A percentile compares a stretch with the other conserved stretches of the same genome.
Evolutionary conservation across 2,113 vertebrate species (phyloP).

Genomic region (Notothenia coriiceps): DNA sequence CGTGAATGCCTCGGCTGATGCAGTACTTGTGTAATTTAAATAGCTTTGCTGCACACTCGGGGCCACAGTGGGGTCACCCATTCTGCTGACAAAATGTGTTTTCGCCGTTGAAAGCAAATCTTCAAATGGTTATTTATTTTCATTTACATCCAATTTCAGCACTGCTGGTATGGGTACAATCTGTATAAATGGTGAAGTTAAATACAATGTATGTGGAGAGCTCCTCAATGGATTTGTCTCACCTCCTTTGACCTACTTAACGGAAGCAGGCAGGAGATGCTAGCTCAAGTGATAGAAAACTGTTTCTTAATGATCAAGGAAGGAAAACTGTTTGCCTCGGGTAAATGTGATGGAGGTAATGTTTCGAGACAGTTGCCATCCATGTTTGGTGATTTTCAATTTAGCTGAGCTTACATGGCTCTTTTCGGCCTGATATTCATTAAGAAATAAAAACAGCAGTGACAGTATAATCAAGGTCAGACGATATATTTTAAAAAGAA

Average conservation of each 20-base stretch:
- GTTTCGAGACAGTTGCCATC: not conserved
- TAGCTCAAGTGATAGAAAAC: constrained; percentile 12
- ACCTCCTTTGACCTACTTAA: constrained; percentile 27
- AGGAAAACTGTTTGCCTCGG: not conserved
- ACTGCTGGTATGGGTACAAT: constrained; percentile 10
- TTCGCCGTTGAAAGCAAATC: constrained; percentile 51
- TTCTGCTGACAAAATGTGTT: constrained; percentile 60
- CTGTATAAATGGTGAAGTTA: constrained; percentile 33
- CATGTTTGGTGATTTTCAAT: not conserved
- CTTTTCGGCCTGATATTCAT: not conserved
- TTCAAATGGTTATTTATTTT: constrained; percentile 57
- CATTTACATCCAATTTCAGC: constrained; percentile 55
- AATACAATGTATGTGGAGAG: constrained; percentile 40
- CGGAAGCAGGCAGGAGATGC: not conserved
- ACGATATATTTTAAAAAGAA: too few relatives aligned
- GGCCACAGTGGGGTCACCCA: constrained; percentile 47
- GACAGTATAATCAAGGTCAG: too few relatives aligned
- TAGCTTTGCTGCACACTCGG: constrained; percentile 19
- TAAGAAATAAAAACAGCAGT: too few relatives aligned
- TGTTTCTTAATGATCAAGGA: constrained; percentile 12
- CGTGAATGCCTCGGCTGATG: constrained; percentile 14
- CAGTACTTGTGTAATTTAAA: constrained; percentile 44
- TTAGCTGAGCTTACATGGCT: not conserved
- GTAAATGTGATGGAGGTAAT: constrained; percentile 3
- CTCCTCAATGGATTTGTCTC: constrained; percentile 46